Evolutionary conservation across 2,797 vertebrate genomes (phyloP).

Genomic region (Babyrousa celebensis): DNA sequence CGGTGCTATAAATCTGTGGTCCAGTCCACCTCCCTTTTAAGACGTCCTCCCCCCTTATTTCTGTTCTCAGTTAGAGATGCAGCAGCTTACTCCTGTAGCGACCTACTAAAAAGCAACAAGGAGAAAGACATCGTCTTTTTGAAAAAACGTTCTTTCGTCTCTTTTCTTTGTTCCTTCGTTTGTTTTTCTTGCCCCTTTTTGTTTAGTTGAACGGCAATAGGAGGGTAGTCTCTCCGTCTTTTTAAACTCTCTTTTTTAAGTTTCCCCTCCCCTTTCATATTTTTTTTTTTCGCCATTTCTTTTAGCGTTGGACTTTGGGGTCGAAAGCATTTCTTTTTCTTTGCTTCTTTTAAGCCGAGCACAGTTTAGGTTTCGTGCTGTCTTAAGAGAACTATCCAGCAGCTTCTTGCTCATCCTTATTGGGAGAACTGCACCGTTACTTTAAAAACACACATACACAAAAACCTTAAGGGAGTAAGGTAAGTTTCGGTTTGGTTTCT

Average conservation of each 20-base stretch:
- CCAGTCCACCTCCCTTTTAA: conserved; percentile 95
- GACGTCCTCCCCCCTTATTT: conserved; percentile 93
- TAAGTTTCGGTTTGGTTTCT: conserved; percentile 91
- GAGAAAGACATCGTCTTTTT: conserved; percentile 92
- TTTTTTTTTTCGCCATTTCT: conserved; percentile 74
- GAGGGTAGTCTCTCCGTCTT: conserved; percentile 86
- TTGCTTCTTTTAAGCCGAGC: conserved; percentile 88
- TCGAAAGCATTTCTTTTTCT: conserved; percentile 86
- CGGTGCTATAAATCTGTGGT: conserved; percentile 95
- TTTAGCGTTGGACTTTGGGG: conserved; percentile 87
- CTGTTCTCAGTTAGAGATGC: conserved; percentile 94
- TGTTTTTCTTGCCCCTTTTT: conserved; percentile 91
- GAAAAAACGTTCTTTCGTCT: conserved; percentile 93
- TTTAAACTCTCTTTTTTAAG: conserved; percentile 87
- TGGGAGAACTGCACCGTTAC: conserved; percentile 90
- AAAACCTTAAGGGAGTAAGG: conserved; percentile 90
- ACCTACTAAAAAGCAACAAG: conserved; percentile 94
- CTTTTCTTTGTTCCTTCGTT: conserved; percentile 94
- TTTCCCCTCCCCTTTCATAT: conserved; percentile 84
- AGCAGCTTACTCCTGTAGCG: conserved; percentile 93
- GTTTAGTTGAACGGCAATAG: conserved; percentile 86
- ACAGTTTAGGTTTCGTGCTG: conserved; percentile 89
- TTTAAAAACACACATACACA: conserved; percentile 89
- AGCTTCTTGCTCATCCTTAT: conserved; percentile 89
- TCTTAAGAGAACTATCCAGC: conserved; percentile 90